Conservation (phyloP, 92 coral and sea anemone genomes). For the Nematostella vectensis region DNA sequence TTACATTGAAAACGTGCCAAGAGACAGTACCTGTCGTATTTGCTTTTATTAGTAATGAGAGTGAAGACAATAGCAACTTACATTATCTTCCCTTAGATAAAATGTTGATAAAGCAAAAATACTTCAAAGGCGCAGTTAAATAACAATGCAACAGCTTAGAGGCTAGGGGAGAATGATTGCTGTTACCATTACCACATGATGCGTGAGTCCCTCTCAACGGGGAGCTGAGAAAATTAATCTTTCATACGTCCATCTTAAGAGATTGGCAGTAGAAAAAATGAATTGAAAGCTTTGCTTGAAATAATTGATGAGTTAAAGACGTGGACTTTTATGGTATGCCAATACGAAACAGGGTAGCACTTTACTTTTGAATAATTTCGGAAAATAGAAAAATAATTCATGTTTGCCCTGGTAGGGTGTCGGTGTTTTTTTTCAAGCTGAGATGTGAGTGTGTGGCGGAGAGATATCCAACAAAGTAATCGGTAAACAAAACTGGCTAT, state of each 20-base stretch:
- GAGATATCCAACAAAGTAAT: conserved; percentile 2
- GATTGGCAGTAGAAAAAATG: not conserved
- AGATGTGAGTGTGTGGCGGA: not conserved
- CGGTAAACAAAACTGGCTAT: conserved; percentile 14
- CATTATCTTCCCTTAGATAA: not conserved
- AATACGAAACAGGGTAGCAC: too few species aligned
- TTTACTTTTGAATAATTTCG: too few species aligned
- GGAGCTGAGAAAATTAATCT: not conserved
- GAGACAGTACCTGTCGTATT: too few species aligned
- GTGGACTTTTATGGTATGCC: not conserved
- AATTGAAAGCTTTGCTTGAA: not conserved
- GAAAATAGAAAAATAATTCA: too few species aligned
- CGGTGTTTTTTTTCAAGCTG: not conserved
- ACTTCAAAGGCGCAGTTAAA: not conserved
- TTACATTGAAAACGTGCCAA: too few species aligned
- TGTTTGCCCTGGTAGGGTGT: too few species aligned
- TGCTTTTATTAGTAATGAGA: too few species aligned
- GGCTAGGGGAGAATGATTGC: too few species aligned
- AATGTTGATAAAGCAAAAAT: not conserved
- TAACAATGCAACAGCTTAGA: not conserved
- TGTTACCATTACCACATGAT: too few species aligned
- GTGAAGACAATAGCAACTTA: not conserved
- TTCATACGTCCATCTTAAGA: not conserved
- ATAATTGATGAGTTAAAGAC: not conserved
- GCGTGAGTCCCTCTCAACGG: too few species aligned